A percentile compares a stretch with the other conserved stretches of the same genome.
phyloP scores from a whole-genome alignment of 2,888 invertebrate species.

The Conomelus anceps region DNA sequence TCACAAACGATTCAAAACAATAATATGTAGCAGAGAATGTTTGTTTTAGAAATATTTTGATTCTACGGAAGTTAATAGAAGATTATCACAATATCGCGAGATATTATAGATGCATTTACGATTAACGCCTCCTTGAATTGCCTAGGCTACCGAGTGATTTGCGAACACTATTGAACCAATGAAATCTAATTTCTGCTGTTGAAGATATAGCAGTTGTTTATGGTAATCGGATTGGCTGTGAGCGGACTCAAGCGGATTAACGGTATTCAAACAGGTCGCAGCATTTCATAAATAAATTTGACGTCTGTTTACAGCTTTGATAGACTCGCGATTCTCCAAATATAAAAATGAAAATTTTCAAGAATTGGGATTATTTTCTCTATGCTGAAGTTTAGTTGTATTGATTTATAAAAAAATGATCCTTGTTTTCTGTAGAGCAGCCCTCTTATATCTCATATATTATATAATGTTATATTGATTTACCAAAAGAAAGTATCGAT shows the following conservation, averaged over 20 bases:
- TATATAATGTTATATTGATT: no score
- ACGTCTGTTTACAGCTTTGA: neutral
- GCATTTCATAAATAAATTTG: neutral
- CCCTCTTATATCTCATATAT: no score
- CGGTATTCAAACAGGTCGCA: neutral
- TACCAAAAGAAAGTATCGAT: no score
- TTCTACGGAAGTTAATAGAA: neutral
- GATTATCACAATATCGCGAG: neutral
- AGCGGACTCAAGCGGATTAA: neutral
- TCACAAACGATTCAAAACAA: no score
- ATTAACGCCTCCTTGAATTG: neutral
- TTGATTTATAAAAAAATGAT: no score
- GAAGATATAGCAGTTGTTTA: neutral
- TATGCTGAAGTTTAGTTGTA: no score
- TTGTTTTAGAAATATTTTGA: no score
- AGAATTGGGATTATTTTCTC: no score
- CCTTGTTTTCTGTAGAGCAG: no score
- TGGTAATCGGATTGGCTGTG: neutral
- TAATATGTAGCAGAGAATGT: no score
- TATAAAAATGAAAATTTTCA: no score
- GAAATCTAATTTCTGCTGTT: neutral
- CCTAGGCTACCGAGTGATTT: neutral
- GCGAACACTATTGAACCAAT: neutral
- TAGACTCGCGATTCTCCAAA: neutral
- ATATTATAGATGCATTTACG: neutral